Conservation (phyloP, 2,113 vertebrate species). For the Chascanopsetta lugubris region DNA sequence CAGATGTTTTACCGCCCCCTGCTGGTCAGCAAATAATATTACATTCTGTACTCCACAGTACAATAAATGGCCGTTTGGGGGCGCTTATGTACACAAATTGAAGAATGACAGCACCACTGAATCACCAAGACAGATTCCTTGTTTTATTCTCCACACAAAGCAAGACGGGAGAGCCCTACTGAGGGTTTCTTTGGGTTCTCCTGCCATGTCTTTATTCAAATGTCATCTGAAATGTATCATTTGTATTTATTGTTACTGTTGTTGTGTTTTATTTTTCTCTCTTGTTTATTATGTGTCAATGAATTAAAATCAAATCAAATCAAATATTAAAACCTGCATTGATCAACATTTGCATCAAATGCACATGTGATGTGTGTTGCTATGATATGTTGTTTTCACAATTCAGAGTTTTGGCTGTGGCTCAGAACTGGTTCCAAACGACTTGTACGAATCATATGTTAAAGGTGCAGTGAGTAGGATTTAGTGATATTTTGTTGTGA, state of each 20-base stretch:
- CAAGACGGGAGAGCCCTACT: not conserved
- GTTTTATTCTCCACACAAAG: not conserved
- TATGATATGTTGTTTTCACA: not conserved
- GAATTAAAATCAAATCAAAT: too few relatives aligned
- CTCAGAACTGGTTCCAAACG: not conserved
- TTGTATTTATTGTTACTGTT: too few relatives aligned
- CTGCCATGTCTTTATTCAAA: too few relatives aligned
- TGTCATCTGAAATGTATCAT: too few relatives aligned
- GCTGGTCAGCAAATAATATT: slow-evolving; percentile 25
- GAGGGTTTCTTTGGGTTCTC: too few relatives aligned
- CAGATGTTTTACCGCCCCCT: slow-evolving; percentile 50
- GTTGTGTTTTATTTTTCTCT: too few relatives aligned
- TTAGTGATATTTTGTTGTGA: not conserved
- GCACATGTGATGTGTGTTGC: not conserved
- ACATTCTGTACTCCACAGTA: slow-evolving; percentile 17
- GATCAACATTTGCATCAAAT: not conserved
- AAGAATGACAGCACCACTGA: not conserved
- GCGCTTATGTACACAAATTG: slow-evolving; percentile 8
- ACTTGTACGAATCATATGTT: too few relatives aligned
- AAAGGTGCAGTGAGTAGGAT: not conserved
- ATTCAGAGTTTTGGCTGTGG: not conserved
- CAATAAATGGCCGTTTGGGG: slow-evolving; percentile 21
- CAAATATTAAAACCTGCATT: too few relatives aligned
- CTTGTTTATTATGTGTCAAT: too few relatives aligned
- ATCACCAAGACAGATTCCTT: not conserved